Evolutionary conservation across 2,888 invertebrate genomes (phyloP).

Genomic region (Gryllus longicercus): DNA sequence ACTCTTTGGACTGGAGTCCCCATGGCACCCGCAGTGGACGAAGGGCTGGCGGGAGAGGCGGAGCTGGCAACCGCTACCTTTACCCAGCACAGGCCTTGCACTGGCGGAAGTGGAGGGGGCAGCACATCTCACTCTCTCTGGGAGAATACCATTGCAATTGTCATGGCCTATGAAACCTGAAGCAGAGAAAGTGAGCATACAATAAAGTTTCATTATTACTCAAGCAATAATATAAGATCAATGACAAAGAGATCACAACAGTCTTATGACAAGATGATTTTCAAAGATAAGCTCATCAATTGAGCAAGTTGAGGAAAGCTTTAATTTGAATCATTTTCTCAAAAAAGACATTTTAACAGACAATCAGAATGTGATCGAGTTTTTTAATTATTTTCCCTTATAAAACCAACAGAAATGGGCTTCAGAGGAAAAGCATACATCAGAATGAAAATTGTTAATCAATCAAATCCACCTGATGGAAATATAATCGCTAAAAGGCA

Average conservation of each 20-base stretch:
- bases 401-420: too few species aligned
- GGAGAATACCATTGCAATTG: slow-evolving; percentile 58
- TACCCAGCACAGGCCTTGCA: neutral
- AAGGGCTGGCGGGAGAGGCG: neutral
- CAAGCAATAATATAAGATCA: too few species aligned
- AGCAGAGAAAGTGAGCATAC: slow-evolving; percentile 32
- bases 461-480: too few species aligned
- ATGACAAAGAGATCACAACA: too few species aligned
- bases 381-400: too few species aligned
- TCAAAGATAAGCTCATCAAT: neutral
- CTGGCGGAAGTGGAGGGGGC: neutral
- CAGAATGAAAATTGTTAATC: too few species aligned
- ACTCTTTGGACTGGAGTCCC: neutral
- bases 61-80: neutral
- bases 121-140: slow-evolving; percentile 17
- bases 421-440: too few species aligned
- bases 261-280: neutral
- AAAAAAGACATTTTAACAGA: neutral
- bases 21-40: neutral
- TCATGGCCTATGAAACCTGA: slow-evolving; percentile 77
- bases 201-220: neutral
- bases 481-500: too few species aligned
- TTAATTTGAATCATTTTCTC: neutral
- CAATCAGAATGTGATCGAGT: too few species aligned
- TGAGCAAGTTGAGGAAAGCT: neutral